Conservation (phyloP, 2,797 vertebrate genomes). For the Philypnodon macrostomus region DNA sequence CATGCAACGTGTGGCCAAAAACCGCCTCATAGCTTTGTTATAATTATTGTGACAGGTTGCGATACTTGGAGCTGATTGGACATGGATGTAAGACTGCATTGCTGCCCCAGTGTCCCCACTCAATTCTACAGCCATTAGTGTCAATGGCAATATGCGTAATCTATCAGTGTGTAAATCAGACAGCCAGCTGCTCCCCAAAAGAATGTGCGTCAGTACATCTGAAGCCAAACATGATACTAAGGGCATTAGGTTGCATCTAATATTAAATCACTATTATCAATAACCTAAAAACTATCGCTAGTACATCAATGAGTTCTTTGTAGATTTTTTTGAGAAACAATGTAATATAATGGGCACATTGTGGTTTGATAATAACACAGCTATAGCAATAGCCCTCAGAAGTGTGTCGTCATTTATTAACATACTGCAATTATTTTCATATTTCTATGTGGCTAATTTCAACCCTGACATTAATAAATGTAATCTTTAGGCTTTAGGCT, state of each 20-base stretch:
- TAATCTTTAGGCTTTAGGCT: background rate
- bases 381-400: no score
- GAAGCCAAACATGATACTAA: slow-evolving; percentile 8
- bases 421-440: background rate
- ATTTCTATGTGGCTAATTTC: background rate
- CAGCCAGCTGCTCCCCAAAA: slow-evolving; percentile 59
- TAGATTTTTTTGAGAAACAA: no score
- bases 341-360: no score
- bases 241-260: no score
- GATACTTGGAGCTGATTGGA: slow-evolving; percentile 64
- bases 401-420: no score
- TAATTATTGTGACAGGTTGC: slow-evolving; percentile 71
- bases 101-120: slow-evolving; percentile 59
- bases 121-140: slow-evolving; percentile 70
- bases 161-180: slow-evolving; percentile 59
- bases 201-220: slow-evolving; percentile 24
- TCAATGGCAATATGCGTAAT: slow-evolving; percentile 63
- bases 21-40: slow-evolving; percentile 60
- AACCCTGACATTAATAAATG: background rate
- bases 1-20: slow-evolving; percentile 48
- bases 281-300: no score
- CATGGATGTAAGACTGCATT: slow-evolving; percentile 57
- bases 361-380: no score
- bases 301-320: no score
- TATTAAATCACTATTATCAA: background rate